Base-by-base conservation (phyloP, 2,888 invertebrate genomes). In the Tenthredo mesomela region DNA sequence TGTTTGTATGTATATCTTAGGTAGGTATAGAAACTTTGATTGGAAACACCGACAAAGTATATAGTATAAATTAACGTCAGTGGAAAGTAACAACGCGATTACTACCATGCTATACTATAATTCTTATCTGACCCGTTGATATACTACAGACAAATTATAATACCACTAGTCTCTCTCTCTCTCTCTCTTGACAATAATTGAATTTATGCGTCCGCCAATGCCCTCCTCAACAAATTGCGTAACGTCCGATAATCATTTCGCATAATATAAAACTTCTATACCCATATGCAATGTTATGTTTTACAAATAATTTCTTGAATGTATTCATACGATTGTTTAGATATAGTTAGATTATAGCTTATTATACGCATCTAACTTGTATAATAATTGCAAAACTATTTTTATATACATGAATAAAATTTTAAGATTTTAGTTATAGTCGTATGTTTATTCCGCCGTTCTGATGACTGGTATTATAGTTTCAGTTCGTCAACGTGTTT, bases 141-240 rank as follows among this genome's bases (percentile, higher is more conserved):
- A 50, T 54, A 33, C n/a, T 54, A 54, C n/a, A 29, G 18, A 54
- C 77, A 54, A 54, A 54, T 54, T 73, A 61, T 25, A 25, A n/a
- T n/a, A n/a, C n/a, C n/a, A n/a, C n/a, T n/a, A n/a, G n/a, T n/a
- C n/a, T n/a, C n/a, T n/a, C n/a, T n/a, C n/a, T 25, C 3, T 77
- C 18, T 29, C 33, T 40, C 61, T 80, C 33, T 78, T 33, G 29
- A 58, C 61, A 37, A 65, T 80, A 83, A 71, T 67, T 67, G 78
- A 84, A 84, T 84, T 78, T 84, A 84, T 65, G 67, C 47, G 50
- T 84, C 78, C 75, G 84, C 61, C 67, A 67, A 40, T 84, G 73
- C 84, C 70, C 47, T 47, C 33, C 21, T 33, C 6, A 67, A 67
- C 29, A 29, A 73, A 67, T 80, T 75, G 65, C 78, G 77, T 77